These are phyloP conservation scores for Sebastes baramenuke DNA, from an alignment of 2,797 vertebrate species.

Conservation along the genomic window DNA sequence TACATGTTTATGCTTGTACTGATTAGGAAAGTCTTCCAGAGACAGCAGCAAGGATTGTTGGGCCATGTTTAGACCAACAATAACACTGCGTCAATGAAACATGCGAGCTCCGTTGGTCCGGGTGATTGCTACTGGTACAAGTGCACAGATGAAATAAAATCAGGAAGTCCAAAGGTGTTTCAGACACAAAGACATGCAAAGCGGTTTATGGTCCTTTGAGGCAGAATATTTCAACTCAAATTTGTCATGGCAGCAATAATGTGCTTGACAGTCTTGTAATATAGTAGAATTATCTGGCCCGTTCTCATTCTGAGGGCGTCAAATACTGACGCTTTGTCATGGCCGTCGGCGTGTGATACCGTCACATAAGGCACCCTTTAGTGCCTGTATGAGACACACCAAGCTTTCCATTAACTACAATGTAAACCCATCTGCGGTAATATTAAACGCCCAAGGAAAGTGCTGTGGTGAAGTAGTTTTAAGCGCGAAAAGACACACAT, in stretches of 20 bases:
- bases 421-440: too few species aligned
- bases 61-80: constrained; percentile 6
- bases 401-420: too few species aligned
- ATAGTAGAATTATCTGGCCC: not conserved
- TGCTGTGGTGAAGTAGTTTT: too few species aligned
- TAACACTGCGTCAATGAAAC: not conserved
- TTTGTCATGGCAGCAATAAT: not conserved
- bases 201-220: not conserved
- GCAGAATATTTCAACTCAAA: not conserved
- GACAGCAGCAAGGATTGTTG: not conserved
- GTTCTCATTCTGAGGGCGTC: too few species aligned
- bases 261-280: not conserved
- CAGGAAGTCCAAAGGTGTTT: not conserved
- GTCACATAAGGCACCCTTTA: too few species aligned
- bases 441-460: too few species aligned
- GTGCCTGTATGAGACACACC: too few species aligned
- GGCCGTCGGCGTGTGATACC: too few species aligned
- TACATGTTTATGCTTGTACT: constrained; percentile 32
- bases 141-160: not conserved
- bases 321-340: too few species aligned
- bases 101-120: not conserved
- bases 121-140: not conserved
- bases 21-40: constrained; percentile 28
- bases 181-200: not conserved
- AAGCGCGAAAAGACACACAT: too few species aligned